Conservation (phyloP, 37 sponge, comb jelly and placozoan genomes). For the Hormiphora californensis region DNA sequence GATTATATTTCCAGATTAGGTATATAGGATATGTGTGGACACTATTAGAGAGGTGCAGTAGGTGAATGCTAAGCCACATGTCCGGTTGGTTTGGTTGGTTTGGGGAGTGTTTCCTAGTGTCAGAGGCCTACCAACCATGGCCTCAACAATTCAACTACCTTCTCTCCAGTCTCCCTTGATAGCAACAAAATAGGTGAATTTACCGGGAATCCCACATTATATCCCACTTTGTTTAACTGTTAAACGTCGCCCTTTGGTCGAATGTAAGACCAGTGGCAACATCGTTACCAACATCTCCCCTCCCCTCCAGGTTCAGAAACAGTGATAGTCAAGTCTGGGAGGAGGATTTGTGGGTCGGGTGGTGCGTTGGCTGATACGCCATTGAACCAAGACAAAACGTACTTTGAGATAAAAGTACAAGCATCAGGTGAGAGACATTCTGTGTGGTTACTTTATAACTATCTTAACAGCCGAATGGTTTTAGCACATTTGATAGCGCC, state of each 20-base stretch:
- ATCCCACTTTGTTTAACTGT: background rate
- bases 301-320: conserved; percentile 69
- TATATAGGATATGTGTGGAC: too few relatives aligned
- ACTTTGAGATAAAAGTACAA: conserved; percentile 96
- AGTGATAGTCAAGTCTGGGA: conserved; percentile 88
- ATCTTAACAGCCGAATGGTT: background rate
- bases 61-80: conserved; percentile 31
- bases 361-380: conserved; percentile 92
- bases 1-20: too few relatives aligned
- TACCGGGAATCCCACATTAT: background rate
- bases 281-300: too few relatives aligned
- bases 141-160: background rate
- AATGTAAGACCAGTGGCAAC: too few relatives aligned
- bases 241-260: too few relatives aligned
- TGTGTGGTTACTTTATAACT: background rate
- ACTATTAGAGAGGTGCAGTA: too few relatives aligned
- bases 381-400: conserved; percentile 85
- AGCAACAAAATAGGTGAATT: conserved; percentile 76
- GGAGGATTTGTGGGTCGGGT: conserved; percentile 88
- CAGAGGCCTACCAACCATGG: conserved; percentile 4
- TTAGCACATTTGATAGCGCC: background rate
- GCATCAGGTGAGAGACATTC: conserved; percentile 66
- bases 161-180: conserved; percentile 64
- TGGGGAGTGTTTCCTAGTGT: conserved; percentile 44
- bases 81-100: conserved; percentile 50